phyloP scores from a whole-genome alignment of 2,797 vertebrate genomes.

The Limnodromus scolopaceus region DNA sequence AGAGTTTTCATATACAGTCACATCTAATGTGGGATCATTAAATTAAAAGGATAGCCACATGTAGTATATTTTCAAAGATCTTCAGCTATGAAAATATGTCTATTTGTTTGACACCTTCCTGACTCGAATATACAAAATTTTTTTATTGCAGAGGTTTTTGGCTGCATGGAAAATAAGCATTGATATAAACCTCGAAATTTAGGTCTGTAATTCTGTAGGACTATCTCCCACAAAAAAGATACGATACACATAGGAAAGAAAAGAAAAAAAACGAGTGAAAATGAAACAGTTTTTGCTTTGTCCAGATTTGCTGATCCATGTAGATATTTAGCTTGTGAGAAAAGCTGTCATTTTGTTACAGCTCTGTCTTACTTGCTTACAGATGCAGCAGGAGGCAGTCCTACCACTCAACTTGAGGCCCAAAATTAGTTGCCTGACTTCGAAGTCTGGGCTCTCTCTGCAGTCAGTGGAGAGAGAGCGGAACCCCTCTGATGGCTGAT shows the following conservation, averaged over 20 bases:
- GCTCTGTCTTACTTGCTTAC: neutral
- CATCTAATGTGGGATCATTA: neutral
- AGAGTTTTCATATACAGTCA: constrained; percentile 12
- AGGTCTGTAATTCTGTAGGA: neutral
- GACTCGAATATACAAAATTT: neutral
- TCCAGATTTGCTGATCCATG: neutral
- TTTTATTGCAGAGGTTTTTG: neutral
- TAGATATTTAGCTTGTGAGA: neutral
- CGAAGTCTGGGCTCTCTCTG: neutral
- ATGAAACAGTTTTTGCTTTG: neutral
- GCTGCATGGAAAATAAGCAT: neutral
- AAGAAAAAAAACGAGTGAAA: neutral
- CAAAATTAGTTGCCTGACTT: neutral
- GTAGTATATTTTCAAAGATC: neutral
- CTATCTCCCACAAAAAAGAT: neutral
- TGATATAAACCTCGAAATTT: neutral
- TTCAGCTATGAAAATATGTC: neutral
- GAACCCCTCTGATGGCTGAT: neutral
- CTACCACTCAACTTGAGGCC: neutral
- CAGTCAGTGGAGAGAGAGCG: neutral
- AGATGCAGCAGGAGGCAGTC: fast-evolving
- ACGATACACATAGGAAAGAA: neutral
- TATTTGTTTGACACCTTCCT: neutral
- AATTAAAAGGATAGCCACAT: constrained; percentile 10
- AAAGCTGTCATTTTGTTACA: neutral